phyloP scores from a whole-genome alignment of 2,797 vertebrate species.

The Coluber constrictor region DNA sequence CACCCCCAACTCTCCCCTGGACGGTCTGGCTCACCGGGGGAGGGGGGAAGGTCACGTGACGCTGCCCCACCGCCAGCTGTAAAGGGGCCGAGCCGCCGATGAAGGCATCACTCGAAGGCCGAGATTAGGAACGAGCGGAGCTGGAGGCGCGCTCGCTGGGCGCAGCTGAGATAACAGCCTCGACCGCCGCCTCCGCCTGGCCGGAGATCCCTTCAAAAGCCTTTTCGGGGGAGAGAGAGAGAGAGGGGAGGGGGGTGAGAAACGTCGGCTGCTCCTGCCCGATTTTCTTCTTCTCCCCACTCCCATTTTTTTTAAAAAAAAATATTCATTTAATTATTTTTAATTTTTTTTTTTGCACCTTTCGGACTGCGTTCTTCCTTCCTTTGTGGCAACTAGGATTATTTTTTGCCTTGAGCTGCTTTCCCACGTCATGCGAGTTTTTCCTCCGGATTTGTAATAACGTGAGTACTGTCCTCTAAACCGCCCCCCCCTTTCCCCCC shows the following conservation, averaged over 20 bases:
- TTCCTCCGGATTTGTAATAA: slow-evolving; percentile 1
- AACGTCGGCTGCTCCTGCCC: neutral
- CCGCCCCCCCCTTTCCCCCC: too few relatives aligned
- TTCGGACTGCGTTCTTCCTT: neutral
- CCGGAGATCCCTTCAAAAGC: neutral
- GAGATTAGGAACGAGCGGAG: slow-evolving; percentile 67
- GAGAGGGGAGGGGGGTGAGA: neutral
- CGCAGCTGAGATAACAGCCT: slow-evolving; percentile 50
- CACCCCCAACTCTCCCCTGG: neutral
- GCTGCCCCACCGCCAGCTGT: slow-evolving; percentile 64
- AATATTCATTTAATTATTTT: too few relatives aligned
- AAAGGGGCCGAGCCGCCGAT: slow-evolving; percentile 65
- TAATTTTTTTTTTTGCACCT: too few relatives aligned
- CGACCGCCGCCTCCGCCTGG: too few relatives aligned
- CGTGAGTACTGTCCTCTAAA: slow-evolving; percentile 49
- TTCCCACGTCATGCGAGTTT: slow-evolving; percentile 22
- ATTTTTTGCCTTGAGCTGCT: neutral
- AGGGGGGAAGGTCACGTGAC: slow-evolving; percentile 70
- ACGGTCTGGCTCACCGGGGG: neutral
- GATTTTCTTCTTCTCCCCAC: neutral
- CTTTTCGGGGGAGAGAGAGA: too few relatives aligned
- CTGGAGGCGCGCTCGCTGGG: slow-evolving; percentile 36
- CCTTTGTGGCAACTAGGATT: neutral
- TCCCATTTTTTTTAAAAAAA: neutral
- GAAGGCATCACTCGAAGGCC: slow-evolving; percentile 68